Percentiles rank a stretch among this genome's conserved stretches.
These are phyloP conservation scores for Thermophis baileyi DNA, from an alignment of 2,113 vertebrate genomes.

Conservation along the genomic window DNA sequence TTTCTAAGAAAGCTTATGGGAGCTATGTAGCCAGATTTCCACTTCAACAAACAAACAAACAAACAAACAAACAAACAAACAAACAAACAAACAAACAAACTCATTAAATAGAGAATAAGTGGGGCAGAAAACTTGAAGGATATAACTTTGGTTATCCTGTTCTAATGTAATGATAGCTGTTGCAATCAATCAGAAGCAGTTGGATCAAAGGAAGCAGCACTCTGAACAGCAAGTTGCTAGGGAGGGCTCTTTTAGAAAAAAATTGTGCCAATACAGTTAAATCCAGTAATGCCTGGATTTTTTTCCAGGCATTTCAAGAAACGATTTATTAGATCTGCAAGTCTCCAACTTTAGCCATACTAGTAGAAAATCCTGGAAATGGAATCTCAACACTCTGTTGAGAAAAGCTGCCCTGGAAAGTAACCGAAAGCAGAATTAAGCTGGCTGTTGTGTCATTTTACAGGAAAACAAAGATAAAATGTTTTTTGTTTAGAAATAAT, in stretches of 20 bases:
- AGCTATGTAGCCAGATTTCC: background rate
- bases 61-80: too few relatives aligned
- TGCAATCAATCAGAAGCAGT: background rate
- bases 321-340: background rate
- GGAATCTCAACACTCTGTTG: background rate
- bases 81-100: background rate
- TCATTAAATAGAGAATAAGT: background rate
- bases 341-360: background rate
- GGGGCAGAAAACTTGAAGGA: background rate
- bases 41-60: background rate
- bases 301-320: background rate
- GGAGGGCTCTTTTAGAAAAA: background rate
- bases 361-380: background rate
- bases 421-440: background rate
- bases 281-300: background rate
- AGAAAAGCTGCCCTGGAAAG: background rate
- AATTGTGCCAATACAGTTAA: background rate
- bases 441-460: background rate
- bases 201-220: background rate
- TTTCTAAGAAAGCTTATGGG: background rate
- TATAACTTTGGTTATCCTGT: background rate
- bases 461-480: background rate
- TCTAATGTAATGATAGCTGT: background rate
- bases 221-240: background rate
- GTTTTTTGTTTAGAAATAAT: background rate